Base-by-base conservation (phyloP, 2,888 invertebrate species). In the Stenurella melanura region DNA sequence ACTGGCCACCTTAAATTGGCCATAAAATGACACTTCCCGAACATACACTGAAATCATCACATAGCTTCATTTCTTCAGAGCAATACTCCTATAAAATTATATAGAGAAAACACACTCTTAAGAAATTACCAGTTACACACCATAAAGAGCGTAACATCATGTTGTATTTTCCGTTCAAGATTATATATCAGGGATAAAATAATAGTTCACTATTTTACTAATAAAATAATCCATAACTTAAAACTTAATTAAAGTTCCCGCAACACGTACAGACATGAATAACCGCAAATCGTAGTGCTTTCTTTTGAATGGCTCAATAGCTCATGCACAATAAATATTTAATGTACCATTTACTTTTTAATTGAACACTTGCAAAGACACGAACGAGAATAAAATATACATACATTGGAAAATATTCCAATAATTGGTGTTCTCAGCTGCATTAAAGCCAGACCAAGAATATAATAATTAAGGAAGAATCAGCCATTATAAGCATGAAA, bases 311-410 rank as follows among this genome's bases (percentile, higher is more conserved):
- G 3, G n/a, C 34, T 34, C 17, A 63, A 30, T 30, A 63, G 17
- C 17, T 34, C 61, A 63, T 61, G 26, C n/a, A n/a, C 30, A 63
- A 63, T 34, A 63, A n/a, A 50, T 50, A 50, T 63, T 63, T 63
- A 63, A 63, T 63, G 34, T 17, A 26, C 30, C 61, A 34, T 17
- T 34, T 30, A 34, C n/a, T n/a, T 61, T 1, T 1, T 26, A 34
- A 34, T 9, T 34, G 26, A 63, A 34, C 30, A 34, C 61, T 63
- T 63, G 17, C 34, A 61, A n/a, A 63, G 17, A 34, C 15, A 17
- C 34, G 9, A n/a, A 10, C 1, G 17, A 9, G 34, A 63, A 30
- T n/a, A 30, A 21, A n/a, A n/a, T 50, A 12, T 15, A 15, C 15
- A 7, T 42, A 42, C 10, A 42, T 42, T 42, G 15, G n/a, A 50